Evolutionary conservation across 2,888 invertebrate species (phyloP), one percentile per base, ranked within the genome.

Genomic region (Eupithecia centaureata): DNA sequence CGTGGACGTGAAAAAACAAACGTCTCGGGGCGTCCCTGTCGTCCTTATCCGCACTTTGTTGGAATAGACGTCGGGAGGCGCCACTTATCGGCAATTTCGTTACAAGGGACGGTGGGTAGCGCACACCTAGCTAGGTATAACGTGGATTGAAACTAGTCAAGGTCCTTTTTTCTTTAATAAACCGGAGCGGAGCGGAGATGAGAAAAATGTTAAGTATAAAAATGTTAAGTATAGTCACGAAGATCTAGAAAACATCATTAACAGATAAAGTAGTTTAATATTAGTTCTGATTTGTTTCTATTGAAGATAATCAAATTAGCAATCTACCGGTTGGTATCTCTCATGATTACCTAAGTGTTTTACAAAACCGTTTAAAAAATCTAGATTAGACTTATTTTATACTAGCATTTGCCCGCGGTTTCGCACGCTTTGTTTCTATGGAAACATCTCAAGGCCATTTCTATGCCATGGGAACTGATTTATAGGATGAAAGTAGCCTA

Each of bases 1-100:
- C 79, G 78, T 72, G 80, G 84, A 86, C 83, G 83, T 82, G 80
- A 81, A 88, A 88, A 87, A 87, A 86, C 87, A 84, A 85, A 82
- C 81, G 78, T 75, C 77, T 77, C 79, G 77, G 78, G 73, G 78
- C 80, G 76, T 73, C 77, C 75, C 79, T 79, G 78, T 72, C 79
- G 77, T 78, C 81, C 80, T 81, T 80, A 79, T 76, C 79, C 81
- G 77, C 79, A 81, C 76, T 83, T 84, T 84, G 82, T 80, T 76
- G 76, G 79, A 63, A 63, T 51, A 57, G 79, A 77, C 77, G 72
- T 62, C 68, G 71, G 56, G 74, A 81, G 83, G 83, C 84, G 75
- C 81, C 83, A 86, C 86, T 87, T 84, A 84, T 77, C 82, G 75
- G 74, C 77, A 79, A 84, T 77, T 77, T 79, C 76, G 79, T 78